These are phyloP conservation scores for Ectemnius continuus DNA, from an alignment of 2,888 invertebrate genomes.

Conservation along the genomic window DNA sequence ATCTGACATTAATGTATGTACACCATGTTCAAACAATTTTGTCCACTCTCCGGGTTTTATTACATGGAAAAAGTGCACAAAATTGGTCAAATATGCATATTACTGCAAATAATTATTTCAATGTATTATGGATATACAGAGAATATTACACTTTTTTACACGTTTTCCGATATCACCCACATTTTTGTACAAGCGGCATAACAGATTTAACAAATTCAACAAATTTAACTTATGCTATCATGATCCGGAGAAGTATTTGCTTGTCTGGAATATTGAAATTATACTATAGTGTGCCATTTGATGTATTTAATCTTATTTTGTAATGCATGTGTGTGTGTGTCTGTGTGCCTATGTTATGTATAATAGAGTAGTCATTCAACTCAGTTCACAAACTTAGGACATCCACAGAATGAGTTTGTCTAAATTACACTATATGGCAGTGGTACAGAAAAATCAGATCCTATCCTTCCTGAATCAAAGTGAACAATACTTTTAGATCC, in stretches of 20 bases:
- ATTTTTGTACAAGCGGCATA: constrained; percentile 31
- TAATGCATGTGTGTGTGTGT: neutral
- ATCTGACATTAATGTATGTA: too few species aligned
- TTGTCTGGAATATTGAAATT: constrained; percentile 15
- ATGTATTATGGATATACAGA: too few species aligned
- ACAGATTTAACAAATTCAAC: constrained; percentile 34
- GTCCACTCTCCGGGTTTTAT: too few species aligned
- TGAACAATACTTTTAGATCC: constrained; percentile 17
- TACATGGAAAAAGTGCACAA: too few species aligned
- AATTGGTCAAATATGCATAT: too few species aligned
- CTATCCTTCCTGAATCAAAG: constrained; percentile 26
- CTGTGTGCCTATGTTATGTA: constrained; percentile 19
- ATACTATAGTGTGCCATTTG: constrained; percentile 19
- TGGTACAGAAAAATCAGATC: constrained; percentile 51
- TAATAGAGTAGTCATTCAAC: constrained; percentile 28
- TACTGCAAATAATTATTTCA: too few species aligned
- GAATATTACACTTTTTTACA: too few species aligned
- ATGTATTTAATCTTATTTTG: constrained; percentile 8
- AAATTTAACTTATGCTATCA: constrained; percentile 3
- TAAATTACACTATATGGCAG: constrained; percentile 57
- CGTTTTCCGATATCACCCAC: too few species aligned
- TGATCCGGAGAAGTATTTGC: neutral
- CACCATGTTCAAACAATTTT: too few species aligned
- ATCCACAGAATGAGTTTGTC: constrained; percentile 31
- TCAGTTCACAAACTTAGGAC: constrained; percentile 31